Conservation (phyloP, 2,797 vertebrate species). For the Danio choprae region DNA sequence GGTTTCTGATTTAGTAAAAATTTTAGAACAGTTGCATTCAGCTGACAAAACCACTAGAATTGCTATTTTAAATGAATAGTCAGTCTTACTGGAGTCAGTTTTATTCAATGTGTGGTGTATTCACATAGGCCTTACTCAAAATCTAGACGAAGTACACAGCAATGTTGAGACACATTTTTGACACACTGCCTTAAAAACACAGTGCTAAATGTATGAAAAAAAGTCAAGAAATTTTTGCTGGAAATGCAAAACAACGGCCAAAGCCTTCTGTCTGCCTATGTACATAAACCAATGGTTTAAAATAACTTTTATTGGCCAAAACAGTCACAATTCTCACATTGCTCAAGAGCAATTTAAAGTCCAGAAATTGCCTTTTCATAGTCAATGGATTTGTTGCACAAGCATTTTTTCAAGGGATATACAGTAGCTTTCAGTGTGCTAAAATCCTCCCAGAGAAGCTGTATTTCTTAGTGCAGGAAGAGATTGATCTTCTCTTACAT, state of each 20-base stretch:
- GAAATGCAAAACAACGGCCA: background rate
- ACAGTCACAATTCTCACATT: background rate
- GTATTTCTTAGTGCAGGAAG: background rate
- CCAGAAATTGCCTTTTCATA: background rate
- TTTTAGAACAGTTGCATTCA: no score
- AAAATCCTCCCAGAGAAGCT: background rate
- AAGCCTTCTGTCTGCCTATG: constrained; percentile 4
- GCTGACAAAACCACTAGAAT: no score
- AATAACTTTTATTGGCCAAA: background rate
- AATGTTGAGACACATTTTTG: background rate
- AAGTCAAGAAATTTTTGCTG: background rate
- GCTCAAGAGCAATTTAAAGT: background rate
- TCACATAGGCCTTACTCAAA: background rate
- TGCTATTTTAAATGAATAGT: no score
- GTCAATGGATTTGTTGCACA: background rate
- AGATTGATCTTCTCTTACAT: background rate
- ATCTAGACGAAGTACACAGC: background rate
- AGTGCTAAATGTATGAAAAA: background rate
- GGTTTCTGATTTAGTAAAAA: no score
- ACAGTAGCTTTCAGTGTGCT: background rate
- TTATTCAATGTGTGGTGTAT: background rate
- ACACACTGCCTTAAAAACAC: background rate
- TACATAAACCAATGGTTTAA: background rate
- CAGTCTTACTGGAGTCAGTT: no score
- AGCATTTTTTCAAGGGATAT: no score